Conservation (phyloP, 1,140 invertebrate species). For the Megalopta genalis region DNA sequence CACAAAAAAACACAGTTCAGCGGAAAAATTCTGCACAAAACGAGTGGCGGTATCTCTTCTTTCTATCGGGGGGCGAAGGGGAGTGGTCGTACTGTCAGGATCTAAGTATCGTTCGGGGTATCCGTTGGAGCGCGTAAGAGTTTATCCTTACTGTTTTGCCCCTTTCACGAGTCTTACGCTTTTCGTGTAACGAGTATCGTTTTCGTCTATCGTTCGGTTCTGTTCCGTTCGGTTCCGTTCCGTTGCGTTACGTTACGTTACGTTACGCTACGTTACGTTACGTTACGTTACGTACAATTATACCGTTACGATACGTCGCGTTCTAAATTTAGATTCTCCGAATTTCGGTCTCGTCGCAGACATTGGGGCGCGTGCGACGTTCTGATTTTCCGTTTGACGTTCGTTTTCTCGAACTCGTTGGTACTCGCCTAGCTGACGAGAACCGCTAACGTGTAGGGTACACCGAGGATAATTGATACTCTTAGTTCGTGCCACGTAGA, state of each 20-base stretch:
- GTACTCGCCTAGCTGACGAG: conserved; percentile 18
- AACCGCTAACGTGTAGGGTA: conserved; percentile 39
- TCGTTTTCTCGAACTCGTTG: not conserved
- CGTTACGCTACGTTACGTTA: not conserved
- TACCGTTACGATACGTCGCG: too few species aligned
- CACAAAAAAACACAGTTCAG: conserved; percentile 53
- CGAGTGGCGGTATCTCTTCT: conserved; percentile 35
- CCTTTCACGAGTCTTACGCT: conserved; percentile 15
- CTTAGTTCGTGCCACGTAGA: conserved; percentile 54
- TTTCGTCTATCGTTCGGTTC: not conserved
- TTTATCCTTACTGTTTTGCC: conserved; percentile 17
- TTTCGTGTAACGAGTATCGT: not conserved
- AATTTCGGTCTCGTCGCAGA: not conserved
- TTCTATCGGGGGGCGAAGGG: conserved; percentile 31
- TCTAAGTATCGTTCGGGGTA: conserved; percentile 32
- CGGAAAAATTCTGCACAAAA: conserved; percentile 51
- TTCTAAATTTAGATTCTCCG: too few species aligned
- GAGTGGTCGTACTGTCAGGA: conserved; percentile 43
- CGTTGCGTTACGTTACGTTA: not conserved
- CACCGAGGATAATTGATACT: conserved; percentile 42
- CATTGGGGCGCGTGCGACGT: not conserved
- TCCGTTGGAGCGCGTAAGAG: conserved; percentile 13
- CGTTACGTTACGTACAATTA: too few species aligned
- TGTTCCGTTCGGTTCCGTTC: not conserved
- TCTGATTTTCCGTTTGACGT: not conserved